Percentiles rank a stretch among this genome's conserved stretches.
phyloP scores from a whole-genome alignment of 1,140 invertebrate genomes.

The Orchesella cincta region DNA sequence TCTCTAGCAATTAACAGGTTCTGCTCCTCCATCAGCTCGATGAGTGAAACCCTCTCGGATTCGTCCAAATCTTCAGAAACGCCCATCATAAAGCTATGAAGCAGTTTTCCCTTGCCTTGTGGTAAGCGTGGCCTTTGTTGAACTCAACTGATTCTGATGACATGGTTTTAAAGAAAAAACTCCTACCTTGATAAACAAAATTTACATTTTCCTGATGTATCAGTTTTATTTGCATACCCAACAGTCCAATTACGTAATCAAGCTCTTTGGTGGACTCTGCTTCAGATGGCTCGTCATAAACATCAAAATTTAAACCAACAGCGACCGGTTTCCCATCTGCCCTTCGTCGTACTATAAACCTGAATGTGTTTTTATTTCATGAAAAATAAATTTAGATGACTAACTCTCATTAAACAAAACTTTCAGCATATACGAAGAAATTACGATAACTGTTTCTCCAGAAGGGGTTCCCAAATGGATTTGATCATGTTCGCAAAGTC shows the following conservation, averaged over 20 bases:
- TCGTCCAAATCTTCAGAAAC: constrained; percentile 66
- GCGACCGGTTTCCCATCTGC: constrained; percentile 60
- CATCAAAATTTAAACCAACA: constrained; percentile 76
- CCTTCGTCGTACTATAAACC: constrained; percentile 64
- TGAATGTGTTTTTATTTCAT: constrained; percentile 53
- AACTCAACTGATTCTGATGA: constrained; percentile 25
- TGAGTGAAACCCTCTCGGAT: constrained; percentile 74
- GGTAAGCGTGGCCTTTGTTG: constrained; percentile 64
- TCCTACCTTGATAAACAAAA: too few species aligned
- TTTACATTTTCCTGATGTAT: too few species aligned
- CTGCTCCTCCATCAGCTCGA: constrained; percentile 75
- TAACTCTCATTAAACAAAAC: too few species aligned
- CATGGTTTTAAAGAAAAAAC: neutral
- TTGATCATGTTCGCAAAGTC: constrained; percentile 71
- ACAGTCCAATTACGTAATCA: constrained; percentile 72
- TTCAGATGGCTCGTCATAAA: constrained; percentile 71
- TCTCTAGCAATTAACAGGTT: constrained; percentile 66
- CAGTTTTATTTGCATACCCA: constrained; percentile 61
- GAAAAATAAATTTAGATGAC: too few species aligned
- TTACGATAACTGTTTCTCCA: constrained; percentile 64
- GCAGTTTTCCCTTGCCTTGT: constrained; percentile 67
- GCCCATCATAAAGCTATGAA: constrained; percentile 74
- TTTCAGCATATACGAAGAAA: neutral
- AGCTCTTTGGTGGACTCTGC: constrained; percentile 68
- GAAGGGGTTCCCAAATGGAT: constrained; percentile 66